These are phyloP conservation scores for Nomada fucata DNA, from an alignment of 2,888 invertebrate genomes.

Conservation along the genomic window DNA sequence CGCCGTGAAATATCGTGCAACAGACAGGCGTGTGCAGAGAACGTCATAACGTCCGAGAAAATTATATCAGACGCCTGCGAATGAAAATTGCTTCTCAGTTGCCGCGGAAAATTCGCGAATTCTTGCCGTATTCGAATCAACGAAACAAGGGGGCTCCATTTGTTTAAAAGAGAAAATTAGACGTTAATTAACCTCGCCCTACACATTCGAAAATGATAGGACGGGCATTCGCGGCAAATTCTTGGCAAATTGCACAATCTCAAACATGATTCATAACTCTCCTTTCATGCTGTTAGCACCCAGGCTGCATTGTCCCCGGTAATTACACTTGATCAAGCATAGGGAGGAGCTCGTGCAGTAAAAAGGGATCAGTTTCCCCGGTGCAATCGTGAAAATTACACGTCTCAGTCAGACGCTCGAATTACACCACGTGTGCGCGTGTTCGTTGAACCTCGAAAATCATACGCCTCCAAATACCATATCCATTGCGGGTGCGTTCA, in stretches of 20 bases:
- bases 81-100: neutral
- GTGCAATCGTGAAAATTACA: conserved; percentile 70
- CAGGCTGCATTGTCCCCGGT: conserved; percentile 49
- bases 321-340: conserved; percentile 57
- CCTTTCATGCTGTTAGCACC: conserved; percentile 45
- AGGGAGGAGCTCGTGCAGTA: conserved; percentile 25
- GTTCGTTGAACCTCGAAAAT: conserved; percentile 44
- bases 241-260: conserved; percentile 13
- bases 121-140: too few relatives aligned
- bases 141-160: too few relatives aligned
- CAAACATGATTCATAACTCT: conserved; percentile 36
- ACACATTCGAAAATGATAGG: neutral
- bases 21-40: too few relatives aligned
- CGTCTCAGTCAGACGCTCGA: conserved; percentile 49
- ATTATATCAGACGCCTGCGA: neutral
- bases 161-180: too few relatives aligned
- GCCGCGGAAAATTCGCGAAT: too few relatives aligned
- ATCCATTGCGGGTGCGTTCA: neutral
- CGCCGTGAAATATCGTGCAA: conserved; percentile 3
- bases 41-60: too few relatives aligned
- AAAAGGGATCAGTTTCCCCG: conserved; percentile 65
- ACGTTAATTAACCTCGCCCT: neutral
- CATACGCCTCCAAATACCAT: conserved; percentile 31
- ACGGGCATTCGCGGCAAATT: neutral
- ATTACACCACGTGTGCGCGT: conserved; percentile 59